These are phyloP conservation scores for Anas platyrhynchos DNA, from an alignment of 2,113 vertebrate genomes.

Conservation along the genomic window DNA sequence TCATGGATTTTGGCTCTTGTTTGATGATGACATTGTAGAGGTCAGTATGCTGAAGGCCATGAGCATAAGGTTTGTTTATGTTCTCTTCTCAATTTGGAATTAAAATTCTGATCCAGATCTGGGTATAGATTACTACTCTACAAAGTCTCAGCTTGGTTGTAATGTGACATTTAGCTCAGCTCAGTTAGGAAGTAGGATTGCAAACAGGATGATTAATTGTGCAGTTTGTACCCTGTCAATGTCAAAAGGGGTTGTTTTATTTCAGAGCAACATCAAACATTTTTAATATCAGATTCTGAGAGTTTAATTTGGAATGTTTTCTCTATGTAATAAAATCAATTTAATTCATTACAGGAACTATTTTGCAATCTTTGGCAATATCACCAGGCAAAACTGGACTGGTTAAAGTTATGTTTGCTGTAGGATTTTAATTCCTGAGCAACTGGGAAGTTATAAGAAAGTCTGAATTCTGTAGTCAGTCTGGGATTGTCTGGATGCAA, in stretches of 20 bases:
- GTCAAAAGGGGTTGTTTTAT: neutral
- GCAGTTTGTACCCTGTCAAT: neutral
- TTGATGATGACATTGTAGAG: slow-evolving; percentile 98
- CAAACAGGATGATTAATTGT: neutral
- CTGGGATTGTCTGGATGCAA: neutral
- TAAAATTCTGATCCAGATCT: neutral
- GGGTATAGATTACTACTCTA: neutral
- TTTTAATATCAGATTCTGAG: neutral
- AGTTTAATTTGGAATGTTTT: slow-evolving; percentile 2
- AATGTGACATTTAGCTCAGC: neutral
- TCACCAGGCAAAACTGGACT: neutral
- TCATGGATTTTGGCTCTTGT: slow-evolving; percentile 97
- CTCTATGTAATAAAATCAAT: neutral
- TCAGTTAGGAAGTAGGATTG: neutral
- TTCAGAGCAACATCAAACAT: neutral
- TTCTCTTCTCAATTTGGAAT: neutral
- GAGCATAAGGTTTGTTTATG: neutral
- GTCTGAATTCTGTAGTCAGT: neutral
- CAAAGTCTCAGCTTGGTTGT: neutral
- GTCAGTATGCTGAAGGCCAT: slow-evolving; percentile 74
- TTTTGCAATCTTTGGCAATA: neutral
- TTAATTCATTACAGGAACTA: neutral
- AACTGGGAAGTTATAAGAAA: neutral
- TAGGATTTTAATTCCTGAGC: neutral
- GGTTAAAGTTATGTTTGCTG: neutral